These are phyloP conservation scores for Mandrillus leucophaeus DNA, from an alignment of 2,113 vertebrate genomes.

Conservation along the genomic window DNA sequence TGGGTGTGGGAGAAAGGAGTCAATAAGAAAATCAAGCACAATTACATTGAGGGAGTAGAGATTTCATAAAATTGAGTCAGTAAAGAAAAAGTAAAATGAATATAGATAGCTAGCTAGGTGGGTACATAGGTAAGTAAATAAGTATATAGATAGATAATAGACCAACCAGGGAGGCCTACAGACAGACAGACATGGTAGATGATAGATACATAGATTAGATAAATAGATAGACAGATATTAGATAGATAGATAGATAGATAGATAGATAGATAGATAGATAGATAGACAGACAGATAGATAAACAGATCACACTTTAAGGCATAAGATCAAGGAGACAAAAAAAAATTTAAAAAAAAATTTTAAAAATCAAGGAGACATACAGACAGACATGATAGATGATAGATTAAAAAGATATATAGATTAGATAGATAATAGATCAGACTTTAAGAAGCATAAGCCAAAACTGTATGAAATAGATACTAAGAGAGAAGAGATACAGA, in stretches of 20 bases:
- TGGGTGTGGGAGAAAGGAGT: not conserved
- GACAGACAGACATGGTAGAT: too few relatives aligned
- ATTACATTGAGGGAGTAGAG: too few relatives aligned
- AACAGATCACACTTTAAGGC: too few relatives aligned
- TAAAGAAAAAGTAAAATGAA: not conserved
- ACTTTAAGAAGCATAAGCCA: not conserved
- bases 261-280: too few relatives aligned
- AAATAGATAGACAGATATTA: too few relatives aligned
- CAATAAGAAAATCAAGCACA: not conserved
- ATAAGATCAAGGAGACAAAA: not conserved
- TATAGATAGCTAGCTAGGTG: not conserved
- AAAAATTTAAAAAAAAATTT: too few relatives aligned
- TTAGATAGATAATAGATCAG: not conserved
- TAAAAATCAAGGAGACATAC: not conserved
- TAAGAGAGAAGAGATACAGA: not conserved
- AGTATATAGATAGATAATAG: too few relatives aligned
- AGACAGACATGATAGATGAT: not conserved
- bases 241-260: too few relatives aligned
- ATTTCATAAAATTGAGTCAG: not conserved
- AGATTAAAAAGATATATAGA: not conserved
- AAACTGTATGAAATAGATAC: not conserved
- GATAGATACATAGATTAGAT: too few relatives aligned
- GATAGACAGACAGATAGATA: too few relatives aligned
- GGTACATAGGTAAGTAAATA: not conserved
- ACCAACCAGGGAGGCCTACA: too few relatives aligned